Evolutionary conservation across 2,888 invertebrate species (phyloP), one percentile per base, ranked within the genome.

Genomic region (Zelleria hepariella): DNA sequence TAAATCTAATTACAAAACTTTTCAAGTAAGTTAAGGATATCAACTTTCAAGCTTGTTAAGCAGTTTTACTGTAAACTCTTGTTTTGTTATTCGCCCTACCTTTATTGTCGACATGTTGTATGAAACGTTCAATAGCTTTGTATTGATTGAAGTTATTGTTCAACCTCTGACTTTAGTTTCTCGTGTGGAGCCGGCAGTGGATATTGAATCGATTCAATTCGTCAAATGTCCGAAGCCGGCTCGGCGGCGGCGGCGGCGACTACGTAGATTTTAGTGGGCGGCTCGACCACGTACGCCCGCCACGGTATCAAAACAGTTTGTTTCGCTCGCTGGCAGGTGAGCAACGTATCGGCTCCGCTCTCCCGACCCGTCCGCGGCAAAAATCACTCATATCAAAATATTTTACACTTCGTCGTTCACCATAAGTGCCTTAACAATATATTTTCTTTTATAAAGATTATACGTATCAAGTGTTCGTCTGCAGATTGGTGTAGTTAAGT

Each of bases 231-330:
- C 24, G n/a, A n/a, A 5, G n/a, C 24, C 25, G 23, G 15, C 53
- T 8, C n/a, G 23, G 53, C 6, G 24, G 53, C 10, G 24, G 72
- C 73, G 67, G 70, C n/a, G n/a, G n/a, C n/a, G 64, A 55, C 85
- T 81, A 86, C 86, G 86, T 86, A 86, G 86, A 75, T 71, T 72
- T 72, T 78, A 70, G 74, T n/a, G n/a, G n/a, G n/a, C n/a, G n/a
- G n/a, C n/a, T n/a, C n/a, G n/a, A n/a, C n/a, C n/a, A n/a, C n/a
- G 20, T 75, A 81, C 84, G 82, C 80, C 83, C 82, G 82, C 81
- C 80, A 85, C 80, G 76, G 82, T 61, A 65, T 83, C 83, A 84
- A 85, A 87, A 86, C 87, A 87, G 87, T 87, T 76, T 72, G 80
- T 77, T 77, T 72, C 71, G 73, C 69, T 71, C 73, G 66, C 61